Conservation (phyloP, 1,140 invertebrate genomes). For the Drosophila takahashii region DNA sequence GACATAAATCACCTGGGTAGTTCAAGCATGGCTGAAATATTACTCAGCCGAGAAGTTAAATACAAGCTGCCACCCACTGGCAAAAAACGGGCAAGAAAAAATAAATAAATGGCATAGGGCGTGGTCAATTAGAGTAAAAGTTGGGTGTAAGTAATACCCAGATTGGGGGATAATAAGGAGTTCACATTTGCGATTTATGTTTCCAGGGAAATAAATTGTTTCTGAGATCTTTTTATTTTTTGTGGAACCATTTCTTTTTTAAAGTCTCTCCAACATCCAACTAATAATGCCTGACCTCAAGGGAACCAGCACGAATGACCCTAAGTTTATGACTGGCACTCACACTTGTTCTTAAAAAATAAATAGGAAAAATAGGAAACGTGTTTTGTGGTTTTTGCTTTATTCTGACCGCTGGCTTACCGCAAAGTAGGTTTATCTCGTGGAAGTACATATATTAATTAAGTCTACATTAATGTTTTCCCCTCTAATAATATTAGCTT, state of each 20-base stretch:
- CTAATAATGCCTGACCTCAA: slow-evolving; percentile 6
- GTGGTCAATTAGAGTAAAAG: slow-evolving; percentile 38
- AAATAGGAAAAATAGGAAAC: not conserved
- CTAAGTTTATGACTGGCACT: slow-evolving; percentile 20
- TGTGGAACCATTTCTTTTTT: not conserved
- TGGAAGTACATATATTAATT: not conserved
- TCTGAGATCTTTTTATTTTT: slow-evolving; percentile 9
- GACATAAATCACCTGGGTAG: slow-evolving; percentile 51
- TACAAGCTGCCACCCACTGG: slow-evolving; percentile 7
- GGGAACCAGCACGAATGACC: slow-evolving; percentile 19
- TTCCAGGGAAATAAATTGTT: slow-evolving; percentile 12
- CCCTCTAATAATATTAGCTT: not conserved
- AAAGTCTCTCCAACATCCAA: not conserved
- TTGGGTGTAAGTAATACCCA: slow-evolving; percentile 26
- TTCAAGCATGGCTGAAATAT: slow-evolving; percentile 32
- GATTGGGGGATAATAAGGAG: slow-evolving; percentile 29
- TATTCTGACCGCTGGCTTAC: not conserved
- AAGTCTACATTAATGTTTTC: not conserved
- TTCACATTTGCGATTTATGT: slow-evolving; percentile 18
- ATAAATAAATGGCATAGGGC: slow-evolving; percentile 3
- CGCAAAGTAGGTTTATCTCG: not conserved
- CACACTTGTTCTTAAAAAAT: slow-evolving; percentile 8
- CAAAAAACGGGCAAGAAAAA: slow-evolving; percentile 1
- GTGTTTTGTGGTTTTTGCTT: not conserved
- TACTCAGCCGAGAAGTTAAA: slow-evolving; percentile 28